phyloP scores from a whole-genome alignment of 1,140 invertebrate genomes.

The Doryteuthis pealeii region DNA sequence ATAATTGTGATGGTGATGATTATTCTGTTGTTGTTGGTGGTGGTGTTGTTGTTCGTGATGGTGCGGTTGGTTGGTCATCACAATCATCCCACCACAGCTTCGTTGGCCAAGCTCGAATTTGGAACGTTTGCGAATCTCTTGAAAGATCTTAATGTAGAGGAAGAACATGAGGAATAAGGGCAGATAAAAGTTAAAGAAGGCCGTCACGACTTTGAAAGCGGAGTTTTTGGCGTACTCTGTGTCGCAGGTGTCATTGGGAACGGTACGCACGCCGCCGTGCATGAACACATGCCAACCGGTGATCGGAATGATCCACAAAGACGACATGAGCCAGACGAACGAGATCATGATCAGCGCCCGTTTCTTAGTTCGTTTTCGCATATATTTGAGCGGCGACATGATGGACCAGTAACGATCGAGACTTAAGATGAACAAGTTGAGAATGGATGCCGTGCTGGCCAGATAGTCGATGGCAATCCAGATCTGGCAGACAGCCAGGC shows the following conservation, averaged over 20 bases:
- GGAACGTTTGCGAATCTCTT: constrained; percentile 63
- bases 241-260: constrained; percentile 60
- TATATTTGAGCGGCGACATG: constrained; percentile 67
- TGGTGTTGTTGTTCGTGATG: no score
- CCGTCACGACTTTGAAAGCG: constrained; percentile 63
- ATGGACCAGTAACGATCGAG: constrained; percentile 64
- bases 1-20: constrained; percentile 4
- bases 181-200: constrained; percentile 66
- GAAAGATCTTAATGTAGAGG: constrained; percentile 64
- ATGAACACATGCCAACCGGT: constrained; percentile 63
- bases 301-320: constrained; percentile 64
- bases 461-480: constrained; percentile 66
- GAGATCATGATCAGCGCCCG: constrained; percentile 64
- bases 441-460: constrained; percentile 69
- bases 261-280: constrained; percentile 48
- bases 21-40: no score
- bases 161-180: constrained; percentile 65
- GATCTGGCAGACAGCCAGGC: constrained; percentile 63
- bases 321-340: constrained; percentile 63
- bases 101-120: constrained; percentile 58
- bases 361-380: constrained; percentile 66
- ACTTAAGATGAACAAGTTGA: constrained; percentile 66
- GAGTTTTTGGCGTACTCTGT: constrained; percentile 66
- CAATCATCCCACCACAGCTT: constrained; percentile 22
- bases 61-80: constrained; percentile 17